Evolutionary conservation across 2,888 invertebrate species (phyloP).

Genomic region (Stratiomys singularior): DNA sequence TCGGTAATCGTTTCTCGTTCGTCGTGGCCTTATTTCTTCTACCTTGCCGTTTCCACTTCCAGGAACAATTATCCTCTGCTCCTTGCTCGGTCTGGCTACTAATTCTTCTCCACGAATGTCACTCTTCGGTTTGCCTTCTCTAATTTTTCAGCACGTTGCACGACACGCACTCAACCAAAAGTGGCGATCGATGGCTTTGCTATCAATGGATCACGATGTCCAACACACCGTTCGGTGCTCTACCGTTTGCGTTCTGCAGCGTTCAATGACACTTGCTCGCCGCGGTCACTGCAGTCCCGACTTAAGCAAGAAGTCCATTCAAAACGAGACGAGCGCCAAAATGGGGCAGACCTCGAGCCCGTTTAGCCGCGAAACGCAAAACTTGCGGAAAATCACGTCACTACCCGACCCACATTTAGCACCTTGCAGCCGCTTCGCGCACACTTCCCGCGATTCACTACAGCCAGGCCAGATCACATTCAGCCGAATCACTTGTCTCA

Average conservation of each 20-base stretch:
- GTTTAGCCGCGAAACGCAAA: not conserved
- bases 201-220: conserved; percentile 25
- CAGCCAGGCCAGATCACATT: not conserved
- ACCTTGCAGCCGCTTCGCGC: conserved; percentile 12
- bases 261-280: conserved; percentile 35
- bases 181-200: conserved; percentile 14
- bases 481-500: not conserved
- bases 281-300: conserved; percentile 10
- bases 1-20: not conserved
- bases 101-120: not conserved
- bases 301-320: not conserved
- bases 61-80: not conserved
- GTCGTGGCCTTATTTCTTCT: conserved; percentile 6
- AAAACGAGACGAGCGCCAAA: not conserved
- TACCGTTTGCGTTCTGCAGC: not conserved
- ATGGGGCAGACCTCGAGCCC: not conserved
- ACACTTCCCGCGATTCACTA: not conserved
- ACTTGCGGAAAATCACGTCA: not conserved
- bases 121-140: too few species aligned
- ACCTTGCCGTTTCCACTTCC: not conserved
- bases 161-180: not conserved
- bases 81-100: not conserved
- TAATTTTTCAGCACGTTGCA: conserved; percentile 6
- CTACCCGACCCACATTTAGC: not conserved
- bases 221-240: not conserved